phyloP scores from a whole-genome alignment of 1,140 invertebrate genomes.

The Melanaphis sacchari region DNA sequence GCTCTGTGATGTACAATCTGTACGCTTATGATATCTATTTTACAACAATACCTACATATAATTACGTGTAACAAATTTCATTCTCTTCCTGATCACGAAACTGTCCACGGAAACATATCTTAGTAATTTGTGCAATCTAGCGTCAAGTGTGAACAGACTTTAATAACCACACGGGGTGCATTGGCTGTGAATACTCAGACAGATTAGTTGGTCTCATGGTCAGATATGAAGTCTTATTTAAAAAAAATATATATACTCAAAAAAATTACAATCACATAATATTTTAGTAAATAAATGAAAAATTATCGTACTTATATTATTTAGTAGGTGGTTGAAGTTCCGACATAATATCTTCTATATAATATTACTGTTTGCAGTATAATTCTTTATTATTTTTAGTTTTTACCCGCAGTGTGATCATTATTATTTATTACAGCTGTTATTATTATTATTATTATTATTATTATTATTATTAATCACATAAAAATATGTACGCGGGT shows the following conservation, averaged over 20 bases:
- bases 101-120: not conserved
- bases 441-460: not conserved
- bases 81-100: not conserved
- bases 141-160: not conserved
- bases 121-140: constrained; percentile 1
- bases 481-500: not conserved
- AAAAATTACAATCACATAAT: not conserved
- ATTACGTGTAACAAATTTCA: not conserved
- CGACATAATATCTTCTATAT: not conserved
- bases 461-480: not conserved
- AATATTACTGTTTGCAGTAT: not conserved
- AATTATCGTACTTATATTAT: not conserved
- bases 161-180: not conserved
- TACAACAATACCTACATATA: not conserved
- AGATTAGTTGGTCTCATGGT: not conserved
- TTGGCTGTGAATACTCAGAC: not conserved
- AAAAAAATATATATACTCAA: too few species aligned
- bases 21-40: not conserved
- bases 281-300: not conserved
- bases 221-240: not conserved
- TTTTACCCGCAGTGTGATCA: not conserved
- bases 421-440: not conserved
- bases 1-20: not conserved
- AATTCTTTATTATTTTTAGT: not conserved
- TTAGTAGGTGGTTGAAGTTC: not conserved